phyloP scores from a whole-genome alignment of 2,113 vertebrate genomes.

The Probosciger aterrimus region DNA sequence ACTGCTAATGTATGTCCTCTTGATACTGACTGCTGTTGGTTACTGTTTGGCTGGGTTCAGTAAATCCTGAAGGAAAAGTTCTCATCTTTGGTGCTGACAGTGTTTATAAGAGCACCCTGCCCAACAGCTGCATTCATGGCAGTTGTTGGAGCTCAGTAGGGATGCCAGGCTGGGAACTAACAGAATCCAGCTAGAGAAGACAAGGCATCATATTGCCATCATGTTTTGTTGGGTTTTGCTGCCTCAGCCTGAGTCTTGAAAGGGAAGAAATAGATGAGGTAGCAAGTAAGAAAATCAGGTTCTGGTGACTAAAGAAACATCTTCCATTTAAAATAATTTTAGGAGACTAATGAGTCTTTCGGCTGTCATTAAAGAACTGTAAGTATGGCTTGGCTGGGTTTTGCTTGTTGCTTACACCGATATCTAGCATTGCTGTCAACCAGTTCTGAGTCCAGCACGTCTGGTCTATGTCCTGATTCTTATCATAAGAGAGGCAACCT shows the following conservation, averaged over 20 bases:
- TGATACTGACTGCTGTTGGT: not conserved
- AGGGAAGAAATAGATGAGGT: not conserved
- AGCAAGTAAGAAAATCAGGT: not conserved
- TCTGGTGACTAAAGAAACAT: not conserved
- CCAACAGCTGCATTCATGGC: not conserved
- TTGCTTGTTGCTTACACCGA: not conserved
- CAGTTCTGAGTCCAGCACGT: rapidly evolving
- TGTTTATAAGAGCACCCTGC: not conserved
- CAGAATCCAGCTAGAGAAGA: not conserved
- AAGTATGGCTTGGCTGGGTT: not conserved
- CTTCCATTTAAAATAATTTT: not conserved
- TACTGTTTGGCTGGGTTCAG: not conserved
- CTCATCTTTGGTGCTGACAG: not conserved
- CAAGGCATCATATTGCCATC: not conserved
- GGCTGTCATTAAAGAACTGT: not conserved
- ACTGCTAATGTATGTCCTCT: not conserved
- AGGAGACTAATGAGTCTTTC: not conserved
- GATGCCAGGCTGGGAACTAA: not conserved
- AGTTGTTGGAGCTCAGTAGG: not conserved
- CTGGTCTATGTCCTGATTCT: not conserved
- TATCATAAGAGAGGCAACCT: not conserved
- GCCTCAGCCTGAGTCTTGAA: not conserved
- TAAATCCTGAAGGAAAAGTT: not conserved
- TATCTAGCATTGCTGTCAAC: not conserved
- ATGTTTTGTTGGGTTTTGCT: not conserved